Evolutionary conservation across 2,797 vertebrate genomes (phyloP), one percentile per base, ranked within the genome.

Genomic region (Anabacerthia variegaticeps): DNA sequence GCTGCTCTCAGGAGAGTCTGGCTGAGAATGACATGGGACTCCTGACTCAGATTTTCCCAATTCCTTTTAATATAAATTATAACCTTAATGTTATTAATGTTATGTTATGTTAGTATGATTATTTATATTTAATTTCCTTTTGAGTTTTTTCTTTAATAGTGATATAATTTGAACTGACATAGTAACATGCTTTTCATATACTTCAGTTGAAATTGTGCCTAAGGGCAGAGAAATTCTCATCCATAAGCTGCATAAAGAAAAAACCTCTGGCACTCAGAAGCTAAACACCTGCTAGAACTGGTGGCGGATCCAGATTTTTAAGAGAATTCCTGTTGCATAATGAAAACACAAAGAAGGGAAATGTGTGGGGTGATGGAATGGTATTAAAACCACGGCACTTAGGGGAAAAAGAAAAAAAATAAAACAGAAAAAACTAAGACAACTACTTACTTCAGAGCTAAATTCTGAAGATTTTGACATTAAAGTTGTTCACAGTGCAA

Each of bases 121-220:
- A 96, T 97, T 97, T 93, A 83, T 81, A 96, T 97, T 92, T 97
- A 63, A 94, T 96, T 97, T 97, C 97, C 95, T 97, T 96, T 95
- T 6, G 58, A 44, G 62, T 71, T 74, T 93, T 97, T 95, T 78
- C 90, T 94, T 88, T 73, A 96, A 95, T 18, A 72, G 85, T 83
- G 95, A 96, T 96, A 95, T 96, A 96, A 97, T 96, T 94, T 94
- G 93, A 96, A 96, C 84, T 90, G 96, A 97, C 97, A 96, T 15
- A 69, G 76, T 96, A 97, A 96, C 93, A 93, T 49, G 16, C 92
- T 96, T 97, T 92, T 96, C 96, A 97, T 95, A 97, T 94, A 96
- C 67, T 92, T 93, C 75, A 84, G 92, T 86, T 96, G 95, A 96
- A 96, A 96, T 87, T 85, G 83, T 85, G 95, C 97, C 95, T 93